Evolutionary conservation across 2,888 invertebrate genomes (phyloP).

Genomic region (Nomada fabriciana): DNA sequence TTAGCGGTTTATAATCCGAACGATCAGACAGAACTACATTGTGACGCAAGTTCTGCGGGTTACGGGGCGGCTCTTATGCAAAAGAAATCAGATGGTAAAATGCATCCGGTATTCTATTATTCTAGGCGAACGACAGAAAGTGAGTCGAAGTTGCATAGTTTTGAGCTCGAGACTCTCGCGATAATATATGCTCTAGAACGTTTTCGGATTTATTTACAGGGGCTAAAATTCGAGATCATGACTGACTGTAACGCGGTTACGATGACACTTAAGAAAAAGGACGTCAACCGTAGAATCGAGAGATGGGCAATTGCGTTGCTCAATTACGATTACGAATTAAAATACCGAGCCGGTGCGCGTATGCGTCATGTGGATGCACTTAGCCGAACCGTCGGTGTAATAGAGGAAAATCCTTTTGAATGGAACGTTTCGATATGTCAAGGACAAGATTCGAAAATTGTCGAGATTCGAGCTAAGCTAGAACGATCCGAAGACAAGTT

Average conservation of each 20-base stretch:
- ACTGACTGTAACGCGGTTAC: background rate
- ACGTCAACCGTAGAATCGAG: slow-evolving; percentile 1
- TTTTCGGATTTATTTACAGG: background rate
- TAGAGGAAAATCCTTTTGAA: no score
- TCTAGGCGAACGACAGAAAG: slow-evolving; percentile 1
- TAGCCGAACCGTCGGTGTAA: background rate
- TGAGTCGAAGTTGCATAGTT: background rate
- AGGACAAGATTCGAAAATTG: no score
- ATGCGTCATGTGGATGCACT: slow-evolving; percentile 14
- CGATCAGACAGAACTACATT: slow-evolving; percentile 7
- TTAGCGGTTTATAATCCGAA: slow-evolving; percentile 11
- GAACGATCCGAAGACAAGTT: no score
- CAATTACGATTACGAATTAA: slow-evolving; percentile 18
- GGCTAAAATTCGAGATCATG: background rate
- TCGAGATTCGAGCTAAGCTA: no score
- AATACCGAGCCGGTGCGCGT: background rate
- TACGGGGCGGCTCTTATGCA: background rate
- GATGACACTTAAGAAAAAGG: slow-evolving; percentile 11
- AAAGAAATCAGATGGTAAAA: background rate
- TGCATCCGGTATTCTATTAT: slow-evolving; percentile 12
- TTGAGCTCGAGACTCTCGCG: slow-evolving; percentile 8
- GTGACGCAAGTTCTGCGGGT: slow-evolving; percentile 20
- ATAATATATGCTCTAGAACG: background rate
- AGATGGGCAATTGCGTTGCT: background rate
- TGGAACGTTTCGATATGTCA: no score